Evolutionary conservation across 1,140 invertebrate genomes (phyloP).

Genomic region (Plodia interpunctella): DNA sequence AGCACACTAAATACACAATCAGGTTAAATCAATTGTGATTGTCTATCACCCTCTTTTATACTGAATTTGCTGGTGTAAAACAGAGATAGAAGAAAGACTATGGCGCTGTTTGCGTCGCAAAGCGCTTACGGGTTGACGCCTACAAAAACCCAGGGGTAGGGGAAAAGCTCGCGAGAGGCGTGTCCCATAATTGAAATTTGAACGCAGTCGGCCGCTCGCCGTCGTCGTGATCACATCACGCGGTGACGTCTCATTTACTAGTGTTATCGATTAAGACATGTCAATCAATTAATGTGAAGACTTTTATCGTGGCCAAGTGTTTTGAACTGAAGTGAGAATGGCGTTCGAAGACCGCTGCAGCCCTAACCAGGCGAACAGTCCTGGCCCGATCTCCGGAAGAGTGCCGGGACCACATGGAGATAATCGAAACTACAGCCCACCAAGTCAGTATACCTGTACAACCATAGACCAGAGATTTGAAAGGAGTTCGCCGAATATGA

Average conservation of each 20-base stretch:
- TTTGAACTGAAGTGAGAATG: conserved; percentile 49
- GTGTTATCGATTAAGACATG: conserved; percentile 38
- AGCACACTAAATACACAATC: conserved; percentile 71
- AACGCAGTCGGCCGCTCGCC: conserved; percentile 49
- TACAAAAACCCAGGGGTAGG: conserved; percentile 42
- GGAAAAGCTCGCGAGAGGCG: conserved; percentile 61
- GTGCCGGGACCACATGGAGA: conserved; percentile 57
- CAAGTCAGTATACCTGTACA: conserved; percentile 63
- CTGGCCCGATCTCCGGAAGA: conserved; percentile 56
- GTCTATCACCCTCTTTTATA: conserved; percentile 28
- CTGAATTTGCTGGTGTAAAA: conserved; percentile 12
- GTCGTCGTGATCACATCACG: conserved; percentile 44
- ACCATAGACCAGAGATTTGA: conserved; percentile 60
- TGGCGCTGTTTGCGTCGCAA: conserved; percentile 37
- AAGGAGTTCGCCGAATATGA: conserved; percentile 40
- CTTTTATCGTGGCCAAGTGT: conserved; percentile 13
- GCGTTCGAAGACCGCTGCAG: conserved; percentile 80
- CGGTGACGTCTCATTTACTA: conserved; percentile 48
- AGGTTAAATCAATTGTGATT: conserved; percentile 59
- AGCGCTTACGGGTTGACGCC: conserved; percentile 46
- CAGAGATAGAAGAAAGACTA: conserved; percentile 26
- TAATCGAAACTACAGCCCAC: conserved; percentile 33
- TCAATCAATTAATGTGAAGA: conserved; percentile 36
- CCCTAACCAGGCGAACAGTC: conserved; percentile 78
- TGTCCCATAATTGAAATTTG: conserved; percentile 32